Base-by-base conservation (phyloP, 2,797 vertebrate genomes). In the Silurus aristotelis region DNA sequence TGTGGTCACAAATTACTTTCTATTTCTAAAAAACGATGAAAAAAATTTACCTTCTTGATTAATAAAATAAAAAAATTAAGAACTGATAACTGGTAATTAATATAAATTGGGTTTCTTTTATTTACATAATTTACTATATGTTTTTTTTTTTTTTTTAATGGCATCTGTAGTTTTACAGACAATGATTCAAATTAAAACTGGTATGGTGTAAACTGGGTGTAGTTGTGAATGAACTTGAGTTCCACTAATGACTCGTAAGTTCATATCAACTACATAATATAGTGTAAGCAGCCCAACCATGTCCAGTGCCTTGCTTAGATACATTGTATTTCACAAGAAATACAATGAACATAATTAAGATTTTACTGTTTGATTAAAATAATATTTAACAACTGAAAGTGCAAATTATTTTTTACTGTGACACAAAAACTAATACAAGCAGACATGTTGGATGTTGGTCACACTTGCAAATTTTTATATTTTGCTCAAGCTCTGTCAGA, bases 321-420 rank as follows among this genome's bases (percentile, higher is more conserved):
- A 10, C 25, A 58, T 76, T 76, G 20, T 61, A 17, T n/a, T 60
- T 60, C 7, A 78, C 17, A n/a, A 38, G 38, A 64, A 80, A 22
- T 48, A 13, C 46, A 79, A 25, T n/a, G 5, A 60, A 48, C 3
- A 63, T 64, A 17, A 48, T 5, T 79, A 19, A 20, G 31, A 79
- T 79, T 63, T 79, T 79, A n/a, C 58, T 58, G 15, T 63, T 79
- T 64, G 58, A 25, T n/a, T 15, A 17, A 58, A 77, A 77, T 58
- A 31, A 31, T 58, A 20, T 58, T 58, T 78, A 38, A 20, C 12
- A 79, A 43, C 60, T 58, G n/a, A 73, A 73, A 13, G 70, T 46
- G 17, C 52, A 76, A 76, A 19, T 56, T 76, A 48, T 72, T 67
- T 22, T 20, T 67, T 31, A 10, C 38, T 8, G 14, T 9, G 19